phyloP scores from a whole-genome alignment of 2,113 vertebrate species.

The Cyprinus carpio region DNA sequence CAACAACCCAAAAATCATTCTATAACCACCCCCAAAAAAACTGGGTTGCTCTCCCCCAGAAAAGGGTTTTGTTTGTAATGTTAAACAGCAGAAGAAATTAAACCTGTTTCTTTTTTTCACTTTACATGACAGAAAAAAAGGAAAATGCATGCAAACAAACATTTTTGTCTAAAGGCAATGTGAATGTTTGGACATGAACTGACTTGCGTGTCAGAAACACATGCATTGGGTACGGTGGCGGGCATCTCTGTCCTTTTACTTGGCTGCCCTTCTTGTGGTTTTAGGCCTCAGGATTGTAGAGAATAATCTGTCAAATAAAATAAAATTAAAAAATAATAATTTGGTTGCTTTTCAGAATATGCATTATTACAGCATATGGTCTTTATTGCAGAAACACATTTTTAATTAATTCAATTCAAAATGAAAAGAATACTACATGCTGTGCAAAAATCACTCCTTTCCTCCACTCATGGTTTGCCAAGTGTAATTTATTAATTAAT shows the following conservation, averaged over 20 bases:
- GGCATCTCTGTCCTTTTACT: slow-evolving; percentile 27
- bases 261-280: neutral
- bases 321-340: neutral
- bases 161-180: neutral
- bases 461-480: slow-evolving; percentile 39
- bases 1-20: no score
- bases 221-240: neutral
- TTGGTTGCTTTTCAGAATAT: neutral
- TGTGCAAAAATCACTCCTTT: neutral
- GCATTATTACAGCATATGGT: neutral
- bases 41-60: neutral
- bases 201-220: neutral
- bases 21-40: no score
- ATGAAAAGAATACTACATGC: neutral
- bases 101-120: neutral
- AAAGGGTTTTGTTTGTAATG: neutral
- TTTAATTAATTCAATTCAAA: neutral
- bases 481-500: slow-evolving; percentile 59
- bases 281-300: neutral
- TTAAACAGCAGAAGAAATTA: neutral
- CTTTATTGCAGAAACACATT: neutral
- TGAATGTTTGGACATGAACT: slow-evolving; percentile 16
- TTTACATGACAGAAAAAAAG: neutral
- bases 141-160: neutral
- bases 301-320: neutral